Conservation (phyloP, 2,797 vertebrate genomes). For the Syngnathus acus region DNA sequence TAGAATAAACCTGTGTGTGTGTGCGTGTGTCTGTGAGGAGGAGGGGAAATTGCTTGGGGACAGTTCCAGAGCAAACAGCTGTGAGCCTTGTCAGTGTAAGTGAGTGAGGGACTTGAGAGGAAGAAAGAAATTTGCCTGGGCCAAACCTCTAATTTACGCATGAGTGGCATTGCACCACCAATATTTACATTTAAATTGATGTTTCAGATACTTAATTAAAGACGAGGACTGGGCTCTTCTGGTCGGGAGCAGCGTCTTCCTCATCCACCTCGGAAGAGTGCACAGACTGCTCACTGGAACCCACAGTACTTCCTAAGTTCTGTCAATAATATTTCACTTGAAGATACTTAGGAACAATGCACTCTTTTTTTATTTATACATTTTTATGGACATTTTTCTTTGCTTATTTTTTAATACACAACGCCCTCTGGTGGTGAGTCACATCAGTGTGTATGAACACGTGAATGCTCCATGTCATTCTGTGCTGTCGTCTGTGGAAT, state of each 20-base stretch:
- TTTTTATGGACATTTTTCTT: constrained; percentile 60
- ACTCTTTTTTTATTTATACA: constrained; percentile 47
- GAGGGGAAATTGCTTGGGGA: not conserved
- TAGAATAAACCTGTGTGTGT: constrained; percentile 29
- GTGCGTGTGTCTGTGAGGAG: not conserved
- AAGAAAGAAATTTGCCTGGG: constrained; percentile 68
- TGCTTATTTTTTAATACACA: constrained; percentile 75
- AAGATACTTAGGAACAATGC: constrained; percentile 70
- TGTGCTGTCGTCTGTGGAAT: not conserved
- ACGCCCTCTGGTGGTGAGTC: constrained; percentile 78
- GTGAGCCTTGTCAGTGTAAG: constrained; percentile 77
- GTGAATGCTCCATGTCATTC: constrained; percentile 9
- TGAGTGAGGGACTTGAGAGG: constrained; percentile 74
- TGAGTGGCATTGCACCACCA: constrained; percentile 75
- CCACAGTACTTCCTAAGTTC: constrained; percentile 65
- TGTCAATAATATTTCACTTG: constrained; percentile 71
- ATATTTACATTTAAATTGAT: constrained; percentile 89
- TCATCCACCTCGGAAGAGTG: constrained; percentile 72
- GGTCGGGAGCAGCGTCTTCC: constrained; percentile 71
- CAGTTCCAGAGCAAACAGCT: constrained; percentile 56
- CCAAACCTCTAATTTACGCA: constrained; percentile 79
- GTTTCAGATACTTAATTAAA: constrained; percentile 86
- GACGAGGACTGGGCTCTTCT: constrained; percentile 79
- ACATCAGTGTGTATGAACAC: constrained; percentile 3
- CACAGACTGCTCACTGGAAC: constrained; percentile 76